Conservation (phyloP, 2,113 vertebrate species). For the Anhinga anhinga region DNA sequence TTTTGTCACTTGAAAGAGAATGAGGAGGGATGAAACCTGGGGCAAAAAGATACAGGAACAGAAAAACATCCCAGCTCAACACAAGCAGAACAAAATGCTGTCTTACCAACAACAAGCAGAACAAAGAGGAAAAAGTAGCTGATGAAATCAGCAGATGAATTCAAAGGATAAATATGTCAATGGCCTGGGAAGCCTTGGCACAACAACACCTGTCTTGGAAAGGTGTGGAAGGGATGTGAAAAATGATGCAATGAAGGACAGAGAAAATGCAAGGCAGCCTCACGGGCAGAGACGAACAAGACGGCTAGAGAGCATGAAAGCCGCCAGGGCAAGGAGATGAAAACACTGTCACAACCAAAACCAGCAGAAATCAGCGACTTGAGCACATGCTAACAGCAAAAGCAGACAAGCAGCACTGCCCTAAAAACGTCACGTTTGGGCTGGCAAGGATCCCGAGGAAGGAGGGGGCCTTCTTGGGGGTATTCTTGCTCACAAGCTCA, state of each 20-base stretch:
- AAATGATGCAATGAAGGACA: neutral
- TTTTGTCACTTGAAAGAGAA: neutral
- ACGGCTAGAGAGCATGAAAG: neutral
- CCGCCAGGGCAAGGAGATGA: fast-evolving
- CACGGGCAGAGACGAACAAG: neutral
- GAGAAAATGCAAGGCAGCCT: neutral
- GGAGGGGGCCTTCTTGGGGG: neutral
- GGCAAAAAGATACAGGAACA: neutral
- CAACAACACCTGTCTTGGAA: neutral
- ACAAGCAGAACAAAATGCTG: neutral
- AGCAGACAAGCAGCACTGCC: neutral
- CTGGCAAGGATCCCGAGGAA: neutral
- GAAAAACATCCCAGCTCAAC: neutral
- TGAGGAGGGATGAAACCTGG: neutral
- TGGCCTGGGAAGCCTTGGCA: neutral
- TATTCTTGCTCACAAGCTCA: neutral
- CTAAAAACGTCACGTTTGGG: neutral
- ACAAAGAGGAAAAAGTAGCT: neutral
- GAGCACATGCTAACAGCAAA: neutral
- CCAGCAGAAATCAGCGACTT: neutral
- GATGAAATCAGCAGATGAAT: neutral
- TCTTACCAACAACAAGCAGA: neutral
- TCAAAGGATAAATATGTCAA: neutral
- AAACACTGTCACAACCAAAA: neutral
- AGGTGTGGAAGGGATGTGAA: neutral